phyloP scores from a whole-genome alignment of 2,113 vertebrate genomes.

The Bufo bufo region DNA sequence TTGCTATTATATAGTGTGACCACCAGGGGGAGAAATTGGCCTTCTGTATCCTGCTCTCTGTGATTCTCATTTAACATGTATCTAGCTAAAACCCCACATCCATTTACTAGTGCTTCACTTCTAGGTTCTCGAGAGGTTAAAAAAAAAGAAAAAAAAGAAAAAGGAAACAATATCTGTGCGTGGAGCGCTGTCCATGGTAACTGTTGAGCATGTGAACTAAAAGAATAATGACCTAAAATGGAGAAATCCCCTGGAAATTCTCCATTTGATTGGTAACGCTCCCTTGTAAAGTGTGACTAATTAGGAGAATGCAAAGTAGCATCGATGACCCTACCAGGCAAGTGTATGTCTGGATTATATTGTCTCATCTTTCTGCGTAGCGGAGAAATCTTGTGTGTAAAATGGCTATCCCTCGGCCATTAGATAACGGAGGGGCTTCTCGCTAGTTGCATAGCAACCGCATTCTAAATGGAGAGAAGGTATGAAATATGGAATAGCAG shows the following conservation, averaged over 20 bases:
- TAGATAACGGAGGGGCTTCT: conserved; percentile 61
- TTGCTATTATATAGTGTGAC: not conserved
- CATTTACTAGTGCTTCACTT: conserved; percentile 38
- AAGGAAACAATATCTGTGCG: conserved; percentile 41
- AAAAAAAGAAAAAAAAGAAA: not conserved
- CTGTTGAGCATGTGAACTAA: not conserved
- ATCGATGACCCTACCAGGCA: not conserved
- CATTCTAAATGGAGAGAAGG: conserved; percentile 64
- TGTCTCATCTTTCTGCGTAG: not conserved
- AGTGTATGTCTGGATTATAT: not conserved
- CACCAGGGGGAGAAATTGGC: conserved; percentile 68
- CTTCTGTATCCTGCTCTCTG: conserved; percentile 36
- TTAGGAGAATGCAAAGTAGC: not conserved
- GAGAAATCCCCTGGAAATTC: not conserved
- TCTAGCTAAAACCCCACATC: conserved; percentile 41
- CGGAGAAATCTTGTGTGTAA: conserved; percentile 23
- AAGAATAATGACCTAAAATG: not conserved
- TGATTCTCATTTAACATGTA: not conserved
- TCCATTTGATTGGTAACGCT: not conserved
- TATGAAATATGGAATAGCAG: conserved; percentile 63
- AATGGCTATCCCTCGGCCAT: conserved; percentile 60
- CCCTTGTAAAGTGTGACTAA: not conserved
- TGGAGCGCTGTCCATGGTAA: not conserved
- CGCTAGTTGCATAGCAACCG: conserved; percentile 69
- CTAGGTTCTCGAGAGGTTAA: conserved; percentile 45